Evolutionary conservation across 2,888 invertebrate genomes (phyloP).

Genomic region (Neuroscelio doddi): DNA sequence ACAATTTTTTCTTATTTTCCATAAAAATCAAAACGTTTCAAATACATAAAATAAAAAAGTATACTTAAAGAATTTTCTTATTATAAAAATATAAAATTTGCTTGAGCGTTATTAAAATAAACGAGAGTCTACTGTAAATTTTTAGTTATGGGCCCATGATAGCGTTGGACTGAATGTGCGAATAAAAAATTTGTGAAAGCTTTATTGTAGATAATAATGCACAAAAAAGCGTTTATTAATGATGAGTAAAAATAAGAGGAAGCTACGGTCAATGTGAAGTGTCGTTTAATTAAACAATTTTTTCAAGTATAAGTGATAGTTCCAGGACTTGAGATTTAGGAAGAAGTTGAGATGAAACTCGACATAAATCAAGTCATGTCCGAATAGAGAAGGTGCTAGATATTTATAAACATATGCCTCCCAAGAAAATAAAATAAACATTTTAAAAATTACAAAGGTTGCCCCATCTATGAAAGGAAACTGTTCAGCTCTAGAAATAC

Average conservation of each 20-base stretch:
- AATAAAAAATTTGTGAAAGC: not conserved
- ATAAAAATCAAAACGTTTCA: too few relatives aligned
- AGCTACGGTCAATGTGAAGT: not conserved
- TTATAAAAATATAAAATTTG: too few relatives aligned
- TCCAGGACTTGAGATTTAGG: slow-evolving; percentile 1
- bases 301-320: slow-evolving; percentile 6
- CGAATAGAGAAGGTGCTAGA: slow-evolving; percentile 13
- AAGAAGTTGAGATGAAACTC: slow-evolving; percentile 5
- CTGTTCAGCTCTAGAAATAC: slow-evolving; percentile 19
- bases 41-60: too few relatives aligned
- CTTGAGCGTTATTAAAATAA: too few relatives aligned
- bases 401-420: slow-evolving; percentile 9
- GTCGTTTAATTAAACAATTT: not conserved
- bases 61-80: too few relatives aligned
- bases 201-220: not conserved
- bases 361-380: slow-evolving; percentile 6
- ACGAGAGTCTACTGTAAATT: too few relatives aligned
- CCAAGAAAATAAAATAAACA: slow-evolving; percentile 1
- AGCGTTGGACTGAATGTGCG: not conserved
- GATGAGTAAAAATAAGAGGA: not conserved
- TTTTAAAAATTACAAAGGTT: slow-evolving; percentile 5
- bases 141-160: too few relatives aligned
- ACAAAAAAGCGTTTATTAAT: not conserved
- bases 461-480: slow-evolving; percentile 14
- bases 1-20: too few relatives aligned